Evolutionary conservation across 2,113 vertebrate genomes (phyloP), one percentile per base, ranked within the genome.

Genomic region (Gambusia holbrooki): DNA sequence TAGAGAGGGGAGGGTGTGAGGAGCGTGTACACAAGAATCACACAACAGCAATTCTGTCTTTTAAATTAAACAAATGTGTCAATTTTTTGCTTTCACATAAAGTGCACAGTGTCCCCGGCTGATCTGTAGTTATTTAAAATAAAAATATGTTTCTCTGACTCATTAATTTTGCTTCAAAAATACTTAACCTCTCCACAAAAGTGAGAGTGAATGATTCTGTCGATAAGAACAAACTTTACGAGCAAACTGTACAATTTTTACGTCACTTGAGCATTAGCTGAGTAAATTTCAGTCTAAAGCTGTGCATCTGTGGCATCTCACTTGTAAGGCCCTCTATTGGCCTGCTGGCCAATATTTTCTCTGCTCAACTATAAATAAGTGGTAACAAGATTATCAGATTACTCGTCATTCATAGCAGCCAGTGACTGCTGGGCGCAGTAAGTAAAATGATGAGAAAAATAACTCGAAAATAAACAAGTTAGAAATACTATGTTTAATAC

Each of bases 301-400:
- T 90, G 66, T 78, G 66, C 67, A 85, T 87, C 80, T 77, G 68
- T 69, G 66, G 62, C 75, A 60, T 85, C 73, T 54, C 51, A 0
- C 73, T 72, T 61, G 22, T 29, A 37, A 80, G 73, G 66, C 61
- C 48, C n/a, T 28, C 61, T 61, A 45, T 72, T 76, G 70, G n/a
- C 81, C 73, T 81, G 83, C 86, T 90, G 86, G 85, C 83, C 84
- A 80, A 85, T 84, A 87, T 81, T 81, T 76, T 75, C 77, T 73
- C 83, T 77, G 66, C 86, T 89, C 75, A 48, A 77, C 81, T 89
- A 86, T 85, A 89, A 89, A 90, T 90, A 90, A 85, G 40, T 79
- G 69, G 81, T 87, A 89, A 92, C 84, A 89, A 88, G 89, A 93
- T 92, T 85, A 92, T 83, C 75, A 86, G 88, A 92, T 92, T 92